These are phyloP conservation scores for Melanotaenia parkinsoni DNA, from an alignment of 2,797 vertebrate species.

Conservation along the genomic window DNA sequence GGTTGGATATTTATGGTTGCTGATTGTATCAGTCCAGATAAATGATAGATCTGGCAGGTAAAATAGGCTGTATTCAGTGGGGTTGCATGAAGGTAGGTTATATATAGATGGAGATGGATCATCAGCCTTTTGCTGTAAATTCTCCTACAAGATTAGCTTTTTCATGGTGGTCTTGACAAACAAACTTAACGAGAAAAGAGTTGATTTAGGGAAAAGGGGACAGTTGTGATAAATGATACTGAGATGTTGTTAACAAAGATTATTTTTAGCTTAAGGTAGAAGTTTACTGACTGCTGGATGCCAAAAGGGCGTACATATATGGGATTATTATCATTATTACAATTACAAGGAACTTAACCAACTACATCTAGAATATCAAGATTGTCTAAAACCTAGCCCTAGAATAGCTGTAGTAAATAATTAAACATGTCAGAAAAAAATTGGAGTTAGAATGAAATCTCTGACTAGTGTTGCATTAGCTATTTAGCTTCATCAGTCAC, in stretches of 20 bases:
- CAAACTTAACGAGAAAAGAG: background rate
- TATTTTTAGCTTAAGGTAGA: too few relatives aligned
- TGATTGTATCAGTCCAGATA: background rate
- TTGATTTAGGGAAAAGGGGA: background rate
- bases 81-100: background rate
- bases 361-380: too few relatives aligned
- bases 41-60: background rate
- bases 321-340: too few relatives aligned
- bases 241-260: too few relatives aligned
- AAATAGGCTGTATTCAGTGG: background rate
- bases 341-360: too few relatives aligned
- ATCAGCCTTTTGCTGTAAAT: too few relatives aligned
- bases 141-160: background rate
- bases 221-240: background rate
- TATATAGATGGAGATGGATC: constrained; percentile 3
- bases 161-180: background rate
- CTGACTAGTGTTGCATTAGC: background rate
- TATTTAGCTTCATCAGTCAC: background rate
- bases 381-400: too few relatives aligned
- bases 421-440: too few relatives aligned
- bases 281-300: too few relatives aligned
- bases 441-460: background rate
- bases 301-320: too few relatives aligned
- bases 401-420: too few relatives aligned
- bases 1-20: background rate